Evolutionary conservation across 2,113 vertebrate species (phyloP).

Genomic region (Odontesthes bonariensis): DNA sequence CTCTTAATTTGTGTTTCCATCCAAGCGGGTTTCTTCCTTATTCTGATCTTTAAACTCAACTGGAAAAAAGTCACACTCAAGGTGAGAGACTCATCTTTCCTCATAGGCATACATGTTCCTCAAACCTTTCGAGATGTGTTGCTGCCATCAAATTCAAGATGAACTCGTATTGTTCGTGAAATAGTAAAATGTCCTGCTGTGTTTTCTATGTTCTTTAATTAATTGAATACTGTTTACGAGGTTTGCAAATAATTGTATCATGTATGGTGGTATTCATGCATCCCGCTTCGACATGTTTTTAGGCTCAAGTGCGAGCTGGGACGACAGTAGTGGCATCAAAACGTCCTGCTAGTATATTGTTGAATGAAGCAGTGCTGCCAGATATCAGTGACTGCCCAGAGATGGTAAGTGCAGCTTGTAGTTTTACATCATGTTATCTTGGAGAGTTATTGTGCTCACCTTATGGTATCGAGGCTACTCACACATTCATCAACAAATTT

Average conservation of each 20-base stretch:
- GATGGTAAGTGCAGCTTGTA: slow-evolving; percentile 35
- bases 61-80: slow-evolving; percentile 88
- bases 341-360: slow-evolving; percentile 11
- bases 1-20: slow-evolving; percentile 79
- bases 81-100: slow-evolving; percentile 72
- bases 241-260: neutral
- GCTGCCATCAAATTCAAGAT: too few species aligned
- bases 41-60: slow-evolving; percentile 85
- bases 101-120: neutral
- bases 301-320: slow-evolving; percentile 78
- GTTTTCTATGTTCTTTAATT: neutral
- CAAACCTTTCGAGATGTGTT: too few species aligned
- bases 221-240: too few species aligned
- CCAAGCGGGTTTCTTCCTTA: slow-evolving; percentile 82
- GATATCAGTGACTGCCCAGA: slow-evolving; percentile 36
- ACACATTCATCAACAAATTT: slow-evolving; percentile 6
- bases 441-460: neutral
- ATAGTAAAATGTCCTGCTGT: too few species aligned
- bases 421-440: neutral
- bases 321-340: slow-evolving; percentile 41
- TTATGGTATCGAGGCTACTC: neutral
- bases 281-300: neutral
- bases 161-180: too few species aligned
- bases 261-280: neutral
- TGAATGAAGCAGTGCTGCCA: slow-evolving; percentile 49